Evolutionary conservation across 2,888 invertebrate genomes (phyloP), one percentile per base, ranked within the genome.

Genomic region (Oligia fasciuncula): DNA sequence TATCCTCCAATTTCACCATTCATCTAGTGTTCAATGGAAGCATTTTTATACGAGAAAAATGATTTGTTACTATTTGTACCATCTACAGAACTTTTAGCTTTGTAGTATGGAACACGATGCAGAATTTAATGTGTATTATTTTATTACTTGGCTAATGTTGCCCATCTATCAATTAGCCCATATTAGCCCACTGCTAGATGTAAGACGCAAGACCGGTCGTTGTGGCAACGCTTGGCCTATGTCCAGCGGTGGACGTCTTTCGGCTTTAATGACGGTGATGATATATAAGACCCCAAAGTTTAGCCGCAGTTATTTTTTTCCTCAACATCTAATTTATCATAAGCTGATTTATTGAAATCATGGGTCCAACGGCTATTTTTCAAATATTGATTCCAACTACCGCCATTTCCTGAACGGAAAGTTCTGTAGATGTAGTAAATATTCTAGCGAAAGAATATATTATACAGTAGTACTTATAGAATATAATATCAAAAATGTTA

Each of bases 11-110:
- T 49, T 62, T 86, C 23, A 83, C 57, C 67, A 54, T 70, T 76
- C 14, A 40, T 57, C 79, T 83, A 66, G 71, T 70, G 65, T 54
- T 65, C 29, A 63, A 63, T 67, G 43, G 54, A 74, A 71, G 73
- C 73, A 85, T 75, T 86, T 85, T 85, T 83, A 74, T 86, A 86
- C 79, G 65, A 75, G 49, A 70, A 78, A 35, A 71, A 62, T 60
- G 1, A 62, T 73, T 73, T 67, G 14, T 70, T 57, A 63, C 46
- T 66, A 13, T 57, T 11, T 66, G 17, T 0, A 46, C n/a, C 74
- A 79, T 83, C 80, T 85, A 62, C 66, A 77, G 76, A 69, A 83
- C 73, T 79, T 80, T 46, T 0, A 43, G 40, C 29, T 62, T 11
- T 35, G 40, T 46, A 51, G 23, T 73, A 11, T 11, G 35, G 0